Evolutionary conservation across 2,113 vertebrate genomes (phyloP).

Genomic region (Harpagus bidentatus): DNA sequence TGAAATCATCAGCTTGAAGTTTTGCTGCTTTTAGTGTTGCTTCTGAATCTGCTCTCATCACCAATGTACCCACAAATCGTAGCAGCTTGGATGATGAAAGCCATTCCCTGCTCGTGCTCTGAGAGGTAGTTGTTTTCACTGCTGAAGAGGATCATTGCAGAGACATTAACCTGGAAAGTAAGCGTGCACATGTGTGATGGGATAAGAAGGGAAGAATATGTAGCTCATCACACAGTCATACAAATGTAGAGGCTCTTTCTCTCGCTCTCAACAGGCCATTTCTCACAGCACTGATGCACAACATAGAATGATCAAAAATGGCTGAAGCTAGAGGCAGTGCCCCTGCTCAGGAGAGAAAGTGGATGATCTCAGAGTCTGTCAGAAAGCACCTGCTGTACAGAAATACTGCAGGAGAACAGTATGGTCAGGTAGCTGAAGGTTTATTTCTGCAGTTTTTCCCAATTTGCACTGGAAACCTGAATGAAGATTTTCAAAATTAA

Average conservation of each 20-base stretch:
- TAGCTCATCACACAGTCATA: neutral
- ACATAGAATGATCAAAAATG: neutral
- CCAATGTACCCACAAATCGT: rapidly evolving
- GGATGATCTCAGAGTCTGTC: neutral
- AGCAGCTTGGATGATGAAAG: neutral
- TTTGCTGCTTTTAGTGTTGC: neutral
- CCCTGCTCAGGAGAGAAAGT: neutral
- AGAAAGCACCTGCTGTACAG: neutral
- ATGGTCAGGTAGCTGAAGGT: neutral
- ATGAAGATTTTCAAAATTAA: neutral
- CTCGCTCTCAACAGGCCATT: neutral
- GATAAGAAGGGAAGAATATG: neutral
- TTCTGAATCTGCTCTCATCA: neutral
- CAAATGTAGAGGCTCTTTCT: neutral
- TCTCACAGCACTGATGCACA: neutral
- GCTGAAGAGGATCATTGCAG: neutral
- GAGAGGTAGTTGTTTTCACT: neutral
- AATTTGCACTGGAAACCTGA: neutral
- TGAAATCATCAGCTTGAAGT: neutral
- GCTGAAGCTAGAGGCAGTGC: neutral
- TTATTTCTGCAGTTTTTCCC: neutral
- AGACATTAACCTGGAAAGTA: neutral
- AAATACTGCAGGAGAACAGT: neutral
- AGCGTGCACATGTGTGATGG: neutral
- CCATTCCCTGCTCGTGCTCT: neutral